Conservation (phyloP, 2,888 invertebrate genomes). For the Drosophila conformis region DNA sequence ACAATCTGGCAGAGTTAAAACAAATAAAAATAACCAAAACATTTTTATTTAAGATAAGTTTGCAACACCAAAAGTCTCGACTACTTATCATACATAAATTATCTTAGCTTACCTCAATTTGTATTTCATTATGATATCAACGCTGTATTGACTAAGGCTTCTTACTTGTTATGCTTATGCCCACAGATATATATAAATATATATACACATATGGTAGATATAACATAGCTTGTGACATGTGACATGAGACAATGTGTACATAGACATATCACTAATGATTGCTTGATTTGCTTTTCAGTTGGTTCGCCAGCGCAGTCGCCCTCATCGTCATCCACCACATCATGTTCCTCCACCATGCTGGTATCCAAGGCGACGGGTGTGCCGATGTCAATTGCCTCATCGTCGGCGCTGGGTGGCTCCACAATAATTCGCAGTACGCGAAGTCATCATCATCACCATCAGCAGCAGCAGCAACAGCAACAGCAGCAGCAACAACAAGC, state of each 20-base stretch:
- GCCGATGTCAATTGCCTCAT: slow-evolving; percentile 79
- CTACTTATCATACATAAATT: neutral
- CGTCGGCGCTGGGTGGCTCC: slow-evolving; percentile 80
- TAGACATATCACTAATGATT: slow-evolving; percentile 4
- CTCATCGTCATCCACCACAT: slow-evolving; percentile 80
- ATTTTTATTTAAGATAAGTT: too few species aligned
- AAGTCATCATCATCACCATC: slow-evolving; percentile 78
- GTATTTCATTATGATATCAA: neutral
- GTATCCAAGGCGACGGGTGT: slow-evolving; percentile 79
- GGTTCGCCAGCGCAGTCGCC: slow-evolving; percentile 81
- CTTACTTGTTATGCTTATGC: too few species aligned
- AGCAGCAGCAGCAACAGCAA: slow-evolving; percentile 46
- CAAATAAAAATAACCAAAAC: too few species aligned
- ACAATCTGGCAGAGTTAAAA: neutral
- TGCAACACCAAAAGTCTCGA: too few species aligned
- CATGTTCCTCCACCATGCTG: slow-evolving; percentile 82
- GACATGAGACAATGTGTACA: neutral
- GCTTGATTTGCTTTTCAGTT: slow-evolving; percentile 50
- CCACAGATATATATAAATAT: neutral
- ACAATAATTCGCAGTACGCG: slow-evolving; percentile 83
- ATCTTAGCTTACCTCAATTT: neutral
- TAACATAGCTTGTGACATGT: neutral
- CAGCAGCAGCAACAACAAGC: neutral
- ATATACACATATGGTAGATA: neutral
- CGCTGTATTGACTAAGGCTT: too few species aligned